phyloP scores from a whole-genome alignment of 1,140 invertebrate genomes.

The Cardiocondyla obscurior region DNA sequence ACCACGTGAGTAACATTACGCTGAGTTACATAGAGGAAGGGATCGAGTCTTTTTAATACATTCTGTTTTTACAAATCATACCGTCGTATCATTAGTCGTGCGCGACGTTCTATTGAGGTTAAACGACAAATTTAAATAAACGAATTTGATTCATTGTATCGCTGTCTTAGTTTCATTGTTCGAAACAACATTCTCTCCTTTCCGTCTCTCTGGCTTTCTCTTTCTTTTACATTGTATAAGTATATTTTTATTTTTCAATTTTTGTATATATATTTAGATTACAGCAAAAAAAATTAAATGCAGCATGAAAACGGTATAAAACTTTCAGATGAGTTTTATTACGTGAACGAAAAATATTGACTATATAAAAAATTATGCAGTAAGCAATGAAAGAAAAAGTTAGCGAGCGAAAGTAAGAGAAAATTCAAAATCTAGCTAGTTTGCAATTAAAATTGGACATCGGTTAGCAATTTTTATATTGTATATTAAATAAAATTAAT shows the following conservation, averaged over 20 bases:
- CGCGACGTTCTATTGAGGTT: slow-evolving; percentile 24
- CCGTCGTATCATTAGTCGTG: slow-evolving; percentile 14
- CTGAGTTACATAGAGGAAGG: slow-evolving; percentile 18
- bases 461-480: not conserved
- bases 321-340: not conserved
- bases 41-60: slow-evolving; percentile 31
- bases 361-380: not conserved
- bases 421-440: too few species aligned
- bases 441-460: too few species aligned
- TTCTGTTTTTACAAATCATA: slow-evolving; percentile 32
- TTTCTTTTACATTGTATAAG: not conserved
- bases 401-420: not conserved
- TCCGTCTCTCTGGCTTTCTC: too few species aligned
- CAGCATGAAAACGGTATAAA: not conserved
- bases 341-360: too few species aligned
- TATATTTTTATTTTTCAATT: not conserved
- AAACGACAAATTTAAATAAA: slow-evolving; percentile 41
- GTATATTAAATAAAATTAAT: not conserved
- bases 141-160: slow-evolving; percentile 27
- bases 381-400: not conserved
- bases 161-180: not conserved
- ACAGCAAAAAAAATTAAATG: not conserved
- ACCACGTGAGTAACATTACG: not conserved
- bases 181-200: too few species aligned
- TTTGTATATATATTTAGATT: not conserved